A percentile compares a stretch with the other conserved stretches of the same genome.
Conservation (phyloP, 2,113 vertebrate genomes). For the Hiodon alosoides region DNA sequence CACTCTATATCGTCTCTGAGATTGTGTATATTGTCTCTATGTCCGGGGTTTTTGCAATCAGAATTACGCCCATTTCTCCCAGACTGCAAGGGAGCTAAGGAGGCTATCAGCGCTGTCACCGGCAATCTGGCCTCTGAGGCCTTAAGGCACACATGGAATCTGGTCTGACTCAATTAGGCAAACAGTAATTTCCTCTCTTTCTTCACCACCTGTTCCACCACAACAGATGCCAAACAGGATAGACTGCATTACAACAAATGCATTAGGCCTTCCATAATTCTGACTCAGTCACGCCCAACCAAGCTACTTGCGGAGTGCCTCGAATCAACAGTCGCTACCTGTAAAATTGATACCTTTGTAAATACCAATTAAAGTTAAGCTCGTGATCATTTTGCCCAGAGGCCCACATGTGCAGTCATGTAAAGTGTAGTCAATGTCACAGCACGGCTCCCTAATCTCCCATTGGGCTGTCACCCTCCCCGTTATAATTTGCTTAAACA, state of each 20-base stretch:
- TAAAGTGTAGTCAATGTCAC: neutral
- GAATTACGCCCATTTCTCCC: neutral
- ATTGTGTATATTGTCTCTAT: too few relatives aligned
- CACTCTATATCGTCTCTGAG: too few relatives aligned
- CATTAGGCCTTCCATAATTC: too few relatives aligned
- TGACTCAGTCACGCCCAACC: neutral
- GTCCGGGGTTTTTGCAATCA: neutral
- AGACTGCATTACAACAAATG: neutral
- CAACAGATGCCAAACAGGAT: neutral
- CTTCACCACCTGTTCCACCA: neutral
- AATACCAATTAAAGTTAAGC: too few relatives aligned
- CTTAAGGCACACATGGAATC: slow-evolving; percentile 1
- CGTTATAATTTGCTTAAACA: neutral
- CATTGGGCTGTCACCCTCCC: neutral
- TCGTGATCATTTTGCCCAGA: too few relatives aligned
- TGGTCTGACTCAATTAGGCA: neutral
- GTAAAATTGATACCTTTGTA: too few relatives aligned
- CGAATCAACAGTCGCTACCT: too few relatives aligned
- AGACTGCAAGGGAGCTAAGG: neutral
- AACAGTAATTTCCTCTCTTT: neutral
- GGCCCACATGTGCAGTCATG: too few relatives aligned
- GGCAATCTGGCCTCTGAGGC: neutral
- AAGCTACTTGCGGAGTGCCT: neutral
- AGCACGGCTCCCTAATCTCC: neutral
- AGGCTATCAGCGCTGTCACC: neutral